Conservation (phyloP, 2,888 invertebrate species). For the Axea sp. region DNA sequence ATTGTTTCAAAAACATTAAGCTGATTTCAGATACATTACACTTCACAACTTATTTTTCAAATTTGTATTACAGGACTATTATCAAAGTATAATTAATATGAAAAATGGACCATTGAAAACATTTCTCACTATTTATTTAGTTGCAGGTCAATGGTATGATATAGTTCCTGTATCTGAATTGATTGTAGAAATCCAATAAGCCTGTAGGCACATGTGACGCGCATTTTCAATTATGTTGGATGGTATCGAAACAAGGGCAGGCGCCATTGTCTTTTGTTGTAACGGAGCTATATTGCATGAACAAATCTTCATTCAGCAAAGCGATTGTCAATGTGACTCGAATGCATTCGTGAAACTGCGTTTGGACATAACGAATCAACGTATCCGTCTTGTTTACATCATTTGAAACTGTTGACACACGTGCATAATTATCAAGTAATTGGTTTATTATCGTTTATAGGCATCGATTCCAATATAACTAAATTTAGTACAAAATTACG, state of each 20-base stretch:
- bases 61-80: no score
- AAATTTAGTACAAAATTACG: slow-evolving; percentile 1
- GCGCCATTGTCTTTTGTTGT: slow-evolving; percentile 50
- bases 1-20: no score
- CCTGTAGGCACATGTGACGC: slow-evolving; percentile 52
- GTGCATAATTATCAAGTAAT: slow-evolving; percentile 46
- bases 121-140: slow-evolving; percentile 29
- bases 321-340: slow-evolving; percentile 42
- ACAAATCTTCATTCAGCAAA: slow-evolving; percentile 53
- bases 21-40: no score
- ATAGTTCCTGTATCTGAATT: slow-evolving; percentile 43
- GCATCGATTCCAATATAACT: slow-evolving; percentile 4
- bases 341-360: slow-evolving; percentile 34
- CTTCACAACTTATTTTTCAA: no score
- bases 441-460: slow-evolving; percentile 9
- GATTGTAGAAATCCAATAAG: slow-evolving; percentile 26
- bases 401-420: slow-evolving; percentile 19
- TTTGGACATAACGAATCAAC: slow-evolving; percentile 6
- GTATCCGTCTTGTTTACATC: slow-evolving; percentile 40
- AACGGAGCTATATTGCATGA: slow-evolving; percentile 54
- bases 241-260: slow-evolving; percentile 51
- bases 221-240: slow-evolving; percentile 58
- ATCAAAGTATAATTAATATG: no score
- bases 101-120: neutral
- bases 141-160: slow-evolving; percentile 30